These are phyloP conservation scores for Deilephila elpenor DNA, from an alignment of 2,888 invertebrate species.

Conservation along the genomic window DNA sequence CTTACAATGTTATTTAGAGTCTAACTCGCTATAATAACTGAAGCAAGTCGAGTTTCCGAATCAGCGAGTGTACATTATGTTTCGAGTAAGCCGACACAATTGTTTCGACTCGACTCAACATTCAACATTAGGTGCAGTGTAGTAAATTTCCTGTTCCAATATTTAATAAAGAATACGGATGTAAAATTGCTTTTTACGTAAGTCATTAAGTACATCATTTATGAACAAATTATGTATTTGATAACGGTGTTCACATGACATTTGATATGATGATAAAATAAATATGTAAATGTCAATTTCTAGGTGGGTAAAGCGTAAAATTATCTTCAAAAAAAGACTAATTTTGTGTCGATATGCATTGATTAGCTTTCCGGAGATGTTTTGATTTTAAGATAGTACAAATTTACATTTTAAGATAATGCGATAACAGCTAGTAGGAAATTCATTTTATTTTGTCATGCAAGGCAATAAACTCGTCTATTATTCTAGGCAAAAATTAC, in stretches of 20 bases:
- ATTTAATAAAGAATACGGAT: background rate
- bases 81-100: too few species aligned
- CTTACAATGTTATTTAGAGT: too few species aligned
- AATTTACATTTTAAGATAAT: conserved; percentile 1
- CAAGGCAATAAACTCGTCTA: background rate
- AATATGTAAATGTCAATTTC: background rate
- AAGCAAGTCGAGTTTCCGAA: too few species aligned
- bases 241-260: background rate
- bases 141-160: too few species aligned
- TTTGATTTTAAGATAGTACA: background rate
- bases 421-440: background rate
- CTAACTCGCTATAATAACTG: too few species aligned
- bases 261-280: background rate
- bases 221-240: conserved; percentile 1
- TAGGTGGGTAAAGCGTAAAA: background rate
- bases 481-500: background rate
- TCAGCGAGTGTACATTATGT: too few species aligned
- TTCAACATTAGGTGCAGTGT: too few species aligned
- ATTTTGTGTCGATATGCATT: background rate
- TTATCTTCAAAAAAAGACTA: background rate
- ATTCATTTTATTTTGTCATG: background rate
- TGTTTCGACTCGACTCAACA: too few species aligned
- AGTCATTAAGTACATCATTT: background rate
- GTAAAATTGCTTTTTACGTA: background rate
- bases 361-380: conserved; percentile 7